A percentile compares a stretch with the other conserved stretches of the same genome.
These are phyloP conservation scores for Erebia palarica DNA, from an alignment of 2,888 invertebrate species.

Conservation along the genomic window DNA sequence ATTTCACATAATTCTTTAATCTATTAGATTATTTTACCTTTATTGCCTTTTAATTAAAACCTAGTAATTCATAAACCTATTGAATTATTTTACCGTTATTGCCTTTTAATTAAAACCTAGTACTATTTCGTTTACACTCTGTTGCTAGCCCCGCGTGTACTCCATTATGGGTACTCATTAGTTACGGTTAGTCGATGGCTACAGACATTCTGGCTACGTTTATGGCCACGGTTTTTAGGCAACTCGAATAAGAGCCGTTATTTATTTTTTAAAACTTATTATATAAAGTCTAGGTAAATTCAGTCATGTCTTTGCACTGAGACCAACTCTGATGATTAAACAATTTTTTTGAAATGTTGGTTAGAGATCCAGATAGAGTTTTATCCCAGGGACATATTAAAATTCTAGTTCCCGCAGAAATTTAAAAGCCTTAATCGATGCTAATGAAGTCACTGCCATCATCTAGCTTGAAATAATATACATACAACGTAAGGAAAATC, in stretches of 20 bases:
- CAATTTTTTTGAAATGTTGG: too few species aligned
- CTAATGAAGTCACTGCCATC: too few species aligned
- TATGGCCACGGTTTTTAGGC: neutral
- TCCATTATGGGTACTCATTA: neutral
- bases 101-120: neutral
- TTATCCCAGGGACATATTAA: too few species aligned
- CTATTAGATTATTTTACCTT: neutral
- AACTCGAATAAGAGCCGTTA: neutral
- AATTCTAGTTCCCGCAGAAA: too few species aligned
- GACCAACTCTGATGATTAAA: too few species aligned
- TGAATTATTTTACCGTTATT: neutral
- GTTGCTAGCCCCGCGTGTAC: neutral
- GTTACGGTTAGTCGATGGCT: neutral
- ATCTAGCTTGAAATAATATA: too few species aligned
- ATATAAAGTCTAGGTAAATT: too few species aligned
- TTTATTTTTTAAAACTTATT: too few species aligned
- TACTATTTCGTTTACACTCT: neutral
- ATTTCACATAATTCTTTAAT: too few species aligned
- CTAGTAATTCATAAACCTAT: neutral
- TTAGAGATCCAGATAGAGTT: too few species aligned
- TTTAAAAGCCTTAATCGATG: too few species aligned
- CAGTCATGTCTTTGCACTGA: too few species aligned
- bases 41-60: neutral
- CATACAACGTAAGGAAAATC: neutral
- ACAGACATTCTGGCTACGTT: neutral